A percentile compares a stretch with the other conserved stretches of the same genome.
These are phyloP conservation scores for Collichthys lucidus DNA, from an alignment of 2,113 vertebrate genomes.

Conservation along the genomic window DNA sequence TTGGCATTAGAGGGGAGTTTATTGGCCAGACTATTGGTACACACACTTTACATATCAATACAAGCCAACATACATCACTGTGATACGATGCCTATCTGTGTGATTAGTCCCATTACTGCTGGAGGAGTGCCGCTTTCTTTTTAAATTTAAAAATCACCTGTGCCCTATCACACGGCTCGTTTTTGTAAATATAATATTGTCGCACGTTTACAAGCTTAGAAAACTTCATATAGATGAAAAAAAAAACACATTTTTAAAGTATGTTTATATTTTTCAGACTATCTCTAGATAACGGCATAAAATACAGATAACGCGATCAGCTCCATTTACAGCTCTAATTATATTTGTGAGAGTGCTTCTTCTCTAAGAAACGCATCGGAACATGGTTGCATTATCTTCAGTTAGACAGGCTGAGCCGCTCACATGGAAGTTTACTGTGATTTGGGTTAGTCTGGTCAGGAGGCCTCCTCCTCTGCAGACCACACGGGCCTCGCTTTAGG, in stretches of 20 bases:
- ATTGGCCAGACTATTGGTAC: conserved; percentile 70
- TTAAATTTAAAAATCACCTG: conserved; percentile 2
- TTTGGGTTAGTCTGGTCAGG: conserved; percentile 20
- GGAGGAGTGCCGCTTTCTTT: background rate
- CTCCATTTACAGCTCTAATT: conserved; percentile 4
- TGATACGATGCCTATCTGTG: conserved; percentile 77
- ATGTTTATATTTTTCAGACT: background rate
- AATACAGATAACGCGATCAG: conserved; percentile 13
- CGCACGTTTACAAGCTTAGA: background rate
- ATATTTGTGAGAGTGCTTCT: conserved; percentile 22
- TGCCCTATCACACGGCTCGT: background rate
- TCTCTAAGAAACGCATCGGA: conserved; percentile 52
- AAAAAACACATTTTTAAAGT: background rate
- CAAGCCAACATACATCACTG: conserved; percentile 71
- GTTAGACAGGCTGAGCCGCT: conserved; percentile 36
- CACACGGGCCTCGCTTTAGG: conserved; percentile 32
- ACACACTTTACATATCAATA: conserved; percentile 84
- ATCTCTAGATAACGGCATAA: background rate
- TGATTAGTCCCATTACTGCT: conserved; percentile 70
- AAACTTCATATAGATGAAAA: background rate
- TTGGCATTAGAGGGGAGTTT: conserved; percentile 69
- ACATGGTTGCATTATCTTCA: conserved; percentile 38
- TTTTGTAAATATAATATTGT: background rate
- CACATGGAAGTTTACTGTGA: conserved; percentile 31
- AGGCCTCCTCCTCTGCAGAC: conserved; percentile 9